These are phyloP conservation scores for Henricia sp. DNA, from an alignment of 53 echinoderm and acorn worm species.

Conservation along the genomic window DNA sequence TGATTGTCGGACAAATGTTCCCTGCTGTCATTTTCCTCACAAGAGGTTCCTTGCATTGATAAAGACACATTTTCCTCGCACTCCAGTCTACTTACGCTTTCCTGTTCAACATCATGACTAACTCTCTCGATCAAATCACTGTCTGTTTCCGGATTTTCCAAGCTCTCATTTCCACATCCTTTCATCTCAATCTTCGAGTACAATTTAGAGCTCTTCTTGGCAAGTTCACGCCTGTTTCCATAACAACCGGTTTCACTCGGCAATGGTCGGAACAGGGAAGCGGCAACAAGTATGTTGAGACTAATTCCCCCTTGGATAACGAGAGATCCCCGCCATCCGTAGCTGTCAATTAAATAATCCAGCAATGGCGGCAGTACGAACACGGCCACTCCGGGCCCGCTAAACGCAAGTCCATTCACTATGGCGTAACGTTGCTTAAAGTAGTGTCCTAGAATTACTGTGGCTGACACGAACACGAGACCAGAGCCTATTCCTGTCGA, in stretches of 20 bases:
- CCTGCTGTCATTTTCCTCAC: too few species aligned
- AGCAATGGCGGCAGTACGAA: constrained; percentile 57
- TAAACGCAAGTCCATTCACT: constrained; percentile 60
- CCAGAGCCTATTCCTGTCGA: constrained; percentile 57
- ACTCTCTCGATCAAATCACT: not conserved
- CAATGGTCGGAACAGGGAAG: constrained; percentile 45
- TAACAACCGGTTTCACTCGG: not conserved
- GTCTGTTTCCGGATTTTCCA: constrained; percentile 6
- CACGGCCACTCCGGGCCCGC: constrained; percentile 51
- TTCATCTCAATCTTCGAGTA: constrained; percentile 30
- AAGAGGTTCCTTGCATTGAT: not conserved
- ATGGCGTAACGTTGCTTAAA: constrained; percentile 52
- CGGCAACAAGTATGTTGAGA: constrained; percentile 45
- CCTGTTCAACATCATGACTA: too few species aligned
- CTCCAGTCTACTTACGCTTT: not conserved
- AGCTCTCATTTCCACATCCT: not conserved
- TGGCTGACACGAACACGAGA: constrained; percentile 56
- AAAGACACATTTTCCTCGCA: not conserved
- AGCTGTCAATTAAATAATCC: constrained; percentile 31
- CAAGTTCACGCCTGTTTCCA: not conserved
- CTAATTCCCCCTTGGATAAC: constrained; percentile 53
- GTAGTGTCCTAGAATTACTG: constrained; percentile 52
- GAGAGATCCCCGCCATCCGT: constrained; percentile 56
- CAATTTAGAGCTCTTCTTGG: not conserved
- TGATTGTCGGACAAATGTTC: too few species aligned